These are phyloP conservation scores for Deilephila porcellus DNA, from an alignment of 2,888 invertebrate species.

Conservation along the genomic window DNA sequence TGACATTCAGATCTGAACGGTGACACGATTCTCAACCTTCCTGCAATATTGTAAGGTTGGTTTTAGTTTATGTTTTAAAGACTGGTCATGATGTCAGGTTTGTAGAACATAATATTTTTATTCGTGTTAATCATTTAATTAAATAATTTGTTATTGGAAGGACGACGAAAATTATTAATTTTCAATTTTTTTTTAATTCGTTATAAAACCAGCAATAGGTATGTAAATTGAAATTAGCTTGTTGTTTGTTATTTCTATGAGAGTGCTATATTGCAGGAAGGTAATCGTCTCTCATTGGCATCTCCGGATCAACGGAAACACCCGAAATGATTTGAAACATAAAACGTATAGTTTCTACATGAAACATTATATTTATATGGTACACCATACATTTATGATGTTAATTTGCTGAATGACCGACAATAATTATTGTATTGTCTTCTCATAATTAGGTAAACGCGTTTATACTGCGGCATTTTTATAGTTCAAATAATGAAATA, in stretches of 20 bases:
- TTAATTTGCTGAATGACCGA: slow-evolving; percentile 4
- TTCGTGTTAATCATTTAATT: not conserved
- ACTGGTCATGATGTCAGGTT: not conserved
- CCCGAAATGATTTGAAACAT: not conserved
- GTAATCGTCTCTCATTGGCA: not conserved
- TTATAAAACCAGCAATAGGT: too few species aligned
- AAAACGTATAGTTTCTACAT: not conserved
- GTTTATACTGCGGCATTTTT: not conserved
- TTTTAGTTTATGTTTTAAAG: not conserved
- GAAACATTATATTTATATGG: not conserved
- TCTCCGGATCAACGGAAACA: not conserved
- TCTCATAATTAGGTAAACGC: not conserved
- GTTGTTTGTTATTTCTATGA: not conserved
- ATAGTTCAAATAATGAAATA: slow-evolving; percentile 1
- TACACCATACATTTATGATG: not conserved
- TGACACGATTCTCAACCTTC: slow-evolving; percentile 7
- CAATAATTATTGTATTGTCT: slow-evolving; percentile 16
- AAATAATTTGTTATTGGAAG: not conserved
- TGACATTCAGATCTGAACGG: not conserved
- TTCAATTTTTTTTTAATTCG: not conserved
- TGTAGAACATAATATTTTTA: not conserved
- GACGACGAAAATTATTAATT: not conserved
- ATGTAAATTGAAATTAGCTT: not conserved
- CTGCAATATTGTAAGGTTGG: not conserved
- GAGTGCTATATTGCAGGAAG: not conserved